Evolutionary conservation across 2,797 vertebrate species (phyloP), one percentile per base, ranked within the genome.

Genomic region (Antennarius maculatus): DNA sequence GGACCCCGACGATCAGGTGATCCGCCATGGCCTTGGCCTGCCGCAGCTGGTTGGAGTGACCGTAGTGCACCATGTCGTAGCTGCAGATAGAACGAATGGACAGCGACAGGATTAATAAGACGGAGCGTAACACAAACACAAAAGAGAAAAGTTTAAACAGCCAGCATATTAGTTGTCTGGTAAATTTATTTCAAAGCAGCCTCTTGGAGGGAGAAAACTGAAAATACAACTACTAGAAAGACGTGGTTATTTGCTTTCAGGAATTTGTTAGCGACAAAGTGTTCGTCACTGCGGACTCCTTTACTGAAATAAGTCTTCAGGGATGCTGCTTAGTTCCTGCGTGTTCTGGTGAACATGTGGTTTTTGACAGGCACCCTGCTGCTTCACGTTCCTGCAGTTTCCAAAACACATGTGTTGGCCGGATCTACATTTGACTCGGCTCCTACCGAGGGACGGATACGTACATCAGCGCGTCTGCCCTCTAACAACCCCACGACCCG

Each of bases 1-100:
- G 97, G 28, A 99, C 97, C 3, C 97, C 97, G 0, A 93, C 97
- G n/a, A 96, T 94, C 76, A 99, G 94, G 85, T 95, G 94, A 85
- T 99, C 97, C 0, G 97, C 97, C 96, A 98, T 97, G 55, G 89
- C 95, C 80, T 96, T 96, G 0, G 97, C 97, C 91, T 99, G 97
- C 53, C 97, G 94, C 69, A 99, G 94, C 87, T 99, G 97, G 92
- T 99, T 99, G 0, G 97, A 98, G 90, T 99, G 97, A 10, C 97
- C 97, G 0, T 98, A 99, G 83, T 99, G 97, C n/a, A 99, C 97
- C 97, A 99, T 99, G 92, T 99, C 97, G 54, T 98, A 99, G 90
- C 97, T 99, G 86, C 69, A 69, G 29, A 74, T 49, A 63, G 49
- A 67, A 12, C 53, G 11, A 28, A 64, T 3, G 63, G 8, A 71